These are phyloP conservation scores for Pristionchus exspectatus DNA, from an alignment of 2,888 invertebrate species.

Conservation along the genomic window DNA sequence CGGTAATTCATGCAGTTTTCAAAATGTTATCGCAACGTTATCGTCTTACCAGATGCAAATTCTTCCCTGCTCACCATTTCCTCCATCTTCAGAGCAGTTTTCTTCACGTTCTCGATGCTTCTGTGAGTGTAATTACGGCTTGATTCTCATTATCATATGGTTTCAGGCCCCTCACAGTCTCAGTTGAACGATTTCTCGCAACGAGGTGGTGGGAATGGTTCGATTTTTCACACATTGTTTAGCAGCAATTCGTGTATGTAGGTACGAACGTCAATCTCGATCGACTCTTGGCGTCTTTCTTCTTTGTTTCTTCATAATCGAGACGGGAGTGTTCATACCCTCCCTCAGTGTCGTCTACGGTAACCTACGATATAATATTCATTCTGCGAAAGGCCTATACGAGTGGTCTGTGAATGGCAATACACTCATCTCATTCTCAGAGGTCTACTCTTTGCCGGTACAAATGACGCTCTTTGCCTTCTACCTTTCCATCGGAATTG, in stretches of 20 bases:
- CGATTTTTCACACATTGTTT: not conserved
- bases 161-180: conserved; percentile 2
- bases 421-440: not conserved
- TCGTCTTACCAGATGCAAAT: not conserved
- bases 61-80: not conserved
- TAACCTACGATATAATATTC: not conserved
- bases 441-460: conserved; percentile 2
- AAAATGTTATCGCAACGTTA: not conserved
- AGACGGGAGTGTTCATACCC: not conserved
- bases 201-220: conserved; percentile 43
- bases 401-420: not conserved
- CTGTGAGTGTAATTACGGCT: not conserved
- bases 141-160: not conserved
- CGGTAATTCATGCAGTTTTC: not conserved
- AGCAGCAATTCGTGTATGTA: not conserved
- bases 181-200: conserved; percentile 1
- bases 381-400: not conserved
- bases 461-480: conserved; percentile 19
- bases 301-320: not conserved
- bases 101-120: conserved; percentile 5
- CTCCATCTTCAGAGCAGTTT: not conserved
- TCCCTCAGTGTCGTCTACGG: not conserved
- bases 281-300: not conserved
- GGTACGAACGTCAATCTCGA: not conserved
- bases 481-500: not conserved